A percentile compares a stretch with the other conserved stretches of the same genome.
Conservation (phyloP, 2,113 vertebrate genomes). For the Spilogale gracilis region DNA sequence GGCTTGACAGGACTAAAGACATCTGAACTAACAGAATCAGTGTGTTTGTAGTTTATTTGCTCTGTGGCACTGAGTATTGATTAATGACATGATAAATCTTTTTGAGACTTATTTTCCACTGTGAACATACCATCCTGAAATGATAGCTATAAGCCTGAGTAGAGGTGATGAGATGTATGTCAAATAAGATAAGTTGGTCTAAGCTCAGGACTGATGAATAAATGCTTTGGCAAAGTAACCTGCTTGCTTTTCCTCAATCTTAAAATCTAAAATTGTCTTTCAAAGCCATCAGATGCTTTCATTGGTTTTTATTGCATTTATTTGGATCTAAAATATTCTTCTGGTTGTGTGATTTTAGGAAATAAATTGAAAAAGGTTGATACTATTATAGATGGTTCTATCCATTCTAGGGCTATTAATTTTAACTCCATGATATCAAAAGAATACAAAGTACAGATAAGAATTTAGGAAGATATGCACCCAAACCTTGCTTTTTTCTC, state of each 20-base stretch:
- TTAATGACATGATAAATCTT: conserved; percentile 80
- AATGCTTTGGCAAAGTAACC: conserved; percentile 30
- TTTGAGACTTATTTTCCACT: conserved; percentile 53
- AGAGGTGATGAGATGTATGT: conserved; percentile 63
- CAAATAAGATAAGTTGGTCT: conserved; percentile 70
- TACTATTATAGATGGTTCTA: not conserved
- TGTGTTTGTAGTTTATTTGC: conserved; percentile 69
- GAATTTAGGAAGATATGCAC: not conserved
- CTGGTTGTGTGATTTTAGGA: not conserved
- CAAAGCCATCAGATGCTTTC: conserved; percentile 5
- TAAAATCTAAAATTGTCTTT: conserved; percentile 15
- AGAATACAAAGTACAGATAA: not conserved
- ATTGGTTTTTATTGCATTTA: conserved; percentile 24
- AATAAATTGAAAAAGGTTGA: not conserved
- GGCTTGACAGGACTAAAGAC: not conserved
- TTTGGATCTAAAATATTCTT: conserved; percentile 37
- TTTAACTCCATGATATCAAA: not conserved
- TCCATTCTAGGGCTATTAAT: conserved; percentile 34
- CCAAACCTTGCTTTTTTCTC: not conserved
- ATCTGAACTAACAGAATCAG: conserved; percentile 63
- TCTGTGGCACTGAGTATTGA: conserved; percentile 68
- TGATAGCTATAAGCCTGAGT: conserved; percentile 51
- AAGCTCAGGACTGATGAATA: conserved; percentile 37
- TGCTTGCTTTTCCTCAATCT: not conserved
- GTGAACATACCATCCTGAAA: conserved; percentile 48